Evolutionary conservation across 2,888 invertebrate species (phyloP), one percentile per base, ranked within the genome.

Genomic region (Psococerastis gibbosa): DNA sequence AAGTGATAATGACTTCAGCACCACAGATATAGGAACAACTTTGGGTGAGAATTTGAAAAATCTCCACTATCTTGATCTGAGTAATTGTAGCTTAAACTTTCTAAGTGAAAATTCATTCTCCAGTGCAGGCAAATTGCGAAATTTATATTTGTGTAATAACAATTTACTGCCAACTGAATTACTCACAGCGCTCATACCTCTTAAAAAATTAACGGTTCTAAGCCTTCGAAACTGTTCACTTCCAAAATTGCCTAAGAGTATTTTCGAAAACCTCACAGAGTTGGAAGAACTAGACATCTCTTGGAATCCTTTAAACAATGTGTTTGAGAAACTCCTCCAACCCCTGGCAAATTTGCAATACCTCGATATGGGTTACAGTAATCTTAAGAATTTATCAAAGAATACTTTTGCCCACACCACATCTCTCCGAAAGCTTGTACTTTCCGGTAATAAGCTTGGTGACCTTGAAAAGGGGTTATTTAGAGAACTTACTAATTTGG

Each of bases 351-450:
- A 73, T 11, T 59, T 79, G 23, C 73, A 75, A 56, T 75, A 73
- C 53, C 60, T 78, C 3, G 76, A 78, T 56, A 78, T 79, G 77
- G 76, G 78, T 4, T 76, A 75, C 55, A 77, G 77, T 57, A 71
- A 75, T 54, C 61, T 78, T 2, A 73, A 74, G 0, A 67, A 70
- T 49, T 65, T 78, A 44, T 71, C 73, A 1, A 73, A 73, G 31
- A 67, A 71, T 22, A 71, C 74, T 2, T 79, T 78, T 54, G 67
- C 75, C 3, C 71, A 73, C 54, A 78, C 78, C 75, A 71, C 72
- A 2, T 70, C 72, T 8, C 65, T 78, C 60, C 73, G 70, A 53
- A 67, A 67, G 42, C 61, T 78, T 16, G 67, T 78, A 41, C 61
- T 79, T 22, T 78, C 78, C 2, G 78, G 78, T 3, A 78, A 79